These are phyloP conservation scores for Steinernema hermaphroditum DNA, from an alignment of 2,888 invertebrate species.

Conservation along the genomic window DNA sequence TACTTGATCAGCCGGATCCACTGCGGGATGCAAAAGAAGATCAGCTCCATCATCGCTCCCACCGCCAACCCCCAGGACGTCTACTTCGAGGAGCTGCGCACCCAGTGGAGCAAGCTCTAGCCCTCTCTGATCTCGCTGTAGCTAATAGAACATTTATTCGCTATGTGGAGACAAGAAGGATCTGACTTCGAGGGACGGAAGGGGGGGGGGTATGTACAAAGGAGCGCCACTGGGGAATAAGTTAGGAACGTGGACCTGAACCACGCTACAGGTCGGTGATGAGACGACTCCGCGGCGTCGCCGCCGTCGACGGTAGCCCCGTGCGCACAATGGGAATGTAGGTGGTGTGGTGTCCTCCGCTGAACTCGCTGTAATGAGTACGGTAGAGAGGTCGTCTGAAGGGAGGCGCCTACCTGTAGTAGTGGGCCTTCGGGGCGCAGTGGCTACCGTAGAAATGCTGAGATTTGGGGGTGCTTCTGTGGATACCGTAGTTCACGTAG, in stretches of 20 bases:
- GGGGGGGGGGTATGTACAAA: neutral
- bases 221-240: neutral
- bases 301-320: conserved; percentile 20
- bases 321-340: conserved; percentile 24
- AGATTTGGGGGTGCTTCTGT: neutral
- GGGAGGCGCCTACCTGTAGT: conserved; percentile 1
- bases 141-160: conserved; percentile 11
- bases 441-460: conserved; percentile 10
- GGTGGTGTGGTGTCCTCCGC: conserved; percentile 24
- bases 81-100: conserved; percentile 19
- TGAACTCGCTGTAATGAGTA: conserved; percentile 12
- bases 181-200: conserved; percentile 14
- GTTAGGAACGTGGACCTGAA: conserved; percentile 25
- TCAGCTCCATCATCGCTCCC: conserved; percentile 23
- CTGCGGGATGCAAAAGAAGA: conserved; percentile 17
- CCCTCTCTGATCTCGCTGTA: no score
- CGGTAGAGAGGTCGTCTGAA: neutral
- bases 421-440: conserved; percentile 11
- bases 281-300: conserved; percentile 4
- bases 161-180: conserved; percentile 19
- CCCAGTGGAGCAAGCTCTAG: neutral
- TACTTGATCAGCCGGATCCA: conserved; percentile 12
- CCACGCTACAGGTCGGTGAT: conserved; percentile 28
- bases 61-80: conserved; percentile 6
- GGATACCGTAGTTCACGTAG: conserved; percentile 12